Base-by-base conservation (phyloP, 2,888 invertebrate species). In the Ditylenchus weischeri region DNA sequence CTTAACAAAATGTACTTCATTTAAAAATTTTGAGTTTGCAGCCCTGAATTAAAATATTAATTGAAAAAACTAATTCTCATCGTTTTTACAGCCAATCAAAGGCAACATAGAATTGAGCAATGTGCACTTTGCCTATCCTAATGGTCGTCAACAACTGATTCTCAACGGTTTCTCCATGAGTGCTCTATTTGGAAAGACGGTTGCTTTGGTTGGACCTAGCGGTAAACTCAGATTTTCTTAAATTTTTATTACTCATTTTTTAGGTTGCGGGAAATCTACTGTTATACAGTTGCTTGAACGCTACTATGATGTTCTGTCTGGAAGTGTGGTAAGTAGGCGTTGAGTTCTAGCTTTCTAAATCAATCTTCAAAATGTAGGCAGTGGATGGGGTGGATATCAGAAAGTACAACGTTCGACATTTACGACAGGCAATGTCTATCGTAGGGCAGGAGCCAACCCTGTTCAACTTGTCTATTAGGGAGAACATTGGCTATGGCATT, bases 91-190 rank as follows among this genome's bases (percentile, higher is more conserved):
- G 73, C 71, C 73, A 36, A 68, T 80, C 23, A 70, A 71, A 8
- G 80, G 80, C 38, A 72, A 71, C 47, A 72, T 80, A 51, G 70
- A 67, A 13, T 70, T 79, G 48, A 70, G 70, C 49, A 69, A 73
- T 19, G 72, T 85, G 4, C 70, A 76, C 57, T 85, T 85, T 72
- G 74, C 76, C 62, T 85, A 85, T 69, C 84, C 85, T 0, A 80
- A 78, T 48, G 72, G 84, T 29, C 80, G 81, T 0, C 62, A 69
- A n/a, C 64, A 58, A 1, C 48, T 65, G 49, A 65, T 72, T 50
- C 65, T 73, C 18, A 69, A 69, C 64, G 69, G 65, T 8, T 60
- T 73, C 35, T 68, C 59, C 10, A 38, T 73, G 18, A 51, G 48
- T 38, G 71, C 69, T 18, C 35, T 47, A 21, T 63, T 49, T 19